These are phyloP conservation scores for Parascotia fuliginaria DNA, from an alignment of 2,888 invertebrate species.

Conservation along the genomic window DNA sequence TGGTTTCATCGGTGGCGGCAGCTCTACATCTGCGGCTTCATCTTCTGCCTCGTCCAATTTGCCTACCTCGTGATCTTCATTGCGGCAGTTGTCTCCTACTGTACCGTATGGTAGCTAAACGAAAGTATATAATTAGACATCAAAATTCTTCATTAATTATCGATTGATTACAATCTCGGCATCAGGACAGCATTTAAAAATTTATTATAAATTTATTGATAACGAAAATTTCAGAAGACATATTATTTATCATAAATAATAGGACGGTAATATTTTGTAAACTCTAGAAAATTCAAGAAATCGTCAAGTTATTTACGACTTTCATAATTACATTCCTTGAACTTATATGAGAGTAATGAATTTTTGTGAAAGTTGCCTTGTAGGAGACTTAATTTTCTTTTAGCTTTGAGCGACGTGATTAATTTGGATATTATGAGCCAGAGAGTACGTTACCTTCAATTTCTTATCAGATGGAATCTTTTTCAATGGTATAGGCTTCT, in stretches of 20 bases:
- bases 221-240: no score
- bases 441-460: constrained; percentile 87
- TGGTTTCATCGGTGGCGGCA: constrained; percentile 98
- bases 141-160: no score
- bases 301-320: not conserved
- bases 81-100: constrained; percentile 56
- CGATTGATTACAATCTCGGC: no score
- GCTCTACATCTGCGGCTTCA: constrained; percentile 90
- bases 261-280: not conserved
- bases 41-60: constrained; percentile 90
- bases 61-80: constrained; percentile 64
- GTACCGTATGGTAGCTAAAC: constrained; percentile 61
- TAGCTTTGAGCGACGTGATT: not conserved
- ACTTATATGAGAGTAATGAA: constrained; percentile 5
- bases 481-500: constrained; percentile 87
- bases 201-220: no score
- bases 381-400: not conserved
- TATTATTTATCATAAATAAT: not conserved
- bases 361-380: not conserved
- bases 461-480: constrained; percentile 94
- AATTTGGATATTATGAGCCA: not conserved
- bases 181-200: no score
- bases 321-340: constrained; percentile 12
- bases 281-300: not conserved
- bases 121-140: not conserved